phyloP scores from a whole-genome alignment of 2,888 invertebrate genomes.

The Acleris sparsana region DNA sequence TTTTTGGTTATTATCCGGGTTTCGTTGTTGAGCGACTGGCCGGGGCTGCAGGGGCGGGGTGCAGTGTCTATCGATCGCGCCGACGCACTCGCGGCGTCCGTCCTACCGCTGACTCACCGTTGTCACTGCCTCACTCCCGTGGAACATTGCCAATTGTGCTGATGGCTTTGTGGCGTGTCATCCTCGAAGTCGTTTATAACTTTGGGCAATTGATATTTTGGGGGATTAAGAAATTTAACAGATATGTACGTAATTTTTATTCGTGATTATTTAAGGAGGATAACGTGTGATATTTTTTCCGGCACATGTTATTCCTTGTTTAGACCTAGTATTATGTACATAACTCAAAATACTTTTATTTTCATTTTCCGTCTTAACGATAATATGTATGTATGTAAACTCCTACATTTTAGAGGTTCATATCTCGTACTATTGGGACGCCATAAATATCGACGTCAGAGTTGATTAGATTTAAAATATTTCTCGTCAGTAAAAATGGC shows the following conservation, averaged over 20 bases:
- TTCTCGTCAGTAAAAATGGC: conserved; percentile 41
- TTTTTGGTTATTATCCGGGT: conserved; percentile 33
- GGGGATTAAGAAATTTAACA: conserved; percentile 1
- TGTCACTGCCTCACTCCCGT: conserved; percentile 60
- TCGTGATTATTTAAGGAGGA: too few species aligned
- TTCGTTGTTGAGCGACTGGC: conserved; percentile 21
- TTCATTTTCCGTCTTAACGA: too few species aligned
- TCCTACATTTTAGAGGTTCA: conserved; percentile 26
- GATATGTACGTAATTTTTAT: too few species aligned
- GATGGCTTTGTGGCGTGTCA: conserved; percentile 65
- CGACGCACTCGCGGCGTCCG: conserved; percentile 63
- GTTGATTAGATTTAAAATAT: conserved; percentile 33
- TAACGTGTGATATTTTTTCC: too few species aligned
- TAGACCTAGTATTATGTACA: too few species aligned
- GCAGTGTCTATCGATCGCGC: conserved; percentile 79
- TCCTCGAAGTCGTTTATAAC: conserved; percentile 57
- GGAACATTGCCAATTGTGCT: conserved; percentile 71
- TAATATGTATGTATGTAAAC: too few species aligned
- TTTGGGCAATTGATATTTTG: conserved; percentile 40
- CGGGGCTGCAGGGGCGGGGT: conserved; percentile 51
- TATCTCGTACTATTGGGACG: conserved; percentile 38
- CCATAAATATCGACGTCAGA: conserved; percentile 38
- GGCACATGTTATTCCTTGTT: too few species aligned
- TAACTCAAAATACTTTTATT: too few species aligned
- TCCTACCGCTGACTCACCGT: conserved; percentile 72